A percentile compares a stretch with the other conserved stretches of the same genome.
phyloP scores from a whole-genome alignment of 2,113 vertebrate genomes.

The Corynorhinus townsendii region DNA sequence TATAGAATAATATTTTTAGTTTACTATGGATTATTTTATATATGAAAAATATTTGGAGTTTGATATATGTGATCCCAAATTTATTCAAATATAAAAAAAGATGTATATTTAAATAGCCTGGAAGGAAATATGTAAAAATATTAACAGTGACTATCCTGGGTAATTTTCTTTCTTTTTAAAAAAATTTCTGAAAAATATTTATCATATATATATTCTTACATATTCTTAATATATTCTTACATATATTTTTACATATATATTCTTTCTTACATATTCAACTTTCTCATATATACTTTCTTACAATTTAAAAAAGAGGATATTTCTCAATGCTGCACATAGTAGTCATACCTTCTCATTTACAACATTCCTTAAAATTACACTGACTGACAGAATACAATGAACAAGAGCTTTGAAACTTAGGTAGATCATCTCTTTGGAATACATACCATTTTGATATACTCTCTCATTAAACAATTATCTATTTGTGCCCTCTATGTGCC shows the following conservation, averaged over 20 bases:
- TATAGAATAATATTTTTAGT: constrained; percentile 15
- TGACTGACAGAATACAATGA: neutral
- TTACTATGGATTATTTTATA: constrained; percentile 1
- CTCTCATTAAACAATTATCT: neutral
- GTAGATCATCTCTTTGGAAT: neutral
- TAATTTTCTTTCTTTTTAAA: constrained; percentile 10
- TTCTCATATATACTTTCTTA: constrained; percentile 4
- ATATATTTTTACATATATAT: too few species aligned
- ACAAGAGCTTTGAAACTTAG: neutral
- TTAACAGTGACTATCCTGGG: neutral
- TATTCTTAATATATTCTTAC: too few species aligned
- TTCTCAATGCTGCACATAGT: neutral
- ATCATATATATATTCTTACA: neutral
- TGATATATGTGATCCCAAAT: constrained; percentile 17
- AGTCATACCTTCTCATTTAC: constrained; percentile 17
- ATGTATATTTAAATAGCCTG: neutral
- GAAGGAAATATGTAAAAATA: constrained; percentile 20
- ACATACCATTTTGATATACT: neutral
- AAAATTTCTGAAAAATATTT: neutral
- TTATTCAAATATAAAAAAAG: constrained; percentile 26
- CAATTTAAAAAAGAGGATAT: neutral
- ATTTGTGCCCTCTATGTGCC: neutral
- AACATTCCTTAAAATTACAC: constrained; percentile 27
- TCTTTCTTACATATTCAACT: neutral
- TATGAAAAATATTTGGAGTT: neutral